Conservation (phyloP, 1,140 invertebrate species). For the Zaprionus vittiger region DNA sequence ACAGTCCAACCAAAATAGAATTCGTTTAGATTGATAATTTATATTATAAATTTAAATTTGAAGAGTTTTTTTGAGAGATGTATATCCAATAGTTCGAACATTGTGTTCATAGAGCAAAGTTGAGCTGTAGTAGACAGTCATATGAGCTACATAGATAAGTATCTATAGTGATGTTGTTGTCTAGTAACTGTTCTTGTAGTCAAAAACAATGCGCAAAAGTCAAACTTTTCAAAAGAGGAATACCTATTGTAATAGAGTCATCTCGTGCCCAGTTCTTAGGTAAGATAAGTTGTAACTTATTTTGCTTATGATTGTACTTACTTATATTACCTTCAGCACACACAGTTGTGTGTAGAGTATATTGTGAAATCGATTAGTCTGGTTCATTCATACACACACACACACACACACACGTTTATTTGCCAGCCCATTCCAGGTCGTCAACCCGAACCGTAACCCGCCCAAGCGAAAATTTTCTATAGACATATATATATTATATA, state of each 20-base stretch:
- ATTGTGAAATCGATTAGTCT: conserved; percentile 13
- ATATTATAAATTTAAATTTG: background rate
- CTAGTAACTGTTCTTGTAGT: conserved; percentile 4
- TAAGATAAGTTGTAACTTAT: background rate
- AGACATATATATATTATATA: conserved; percentile 19
- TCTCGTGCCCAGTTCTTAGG: conserved; percentile 1
- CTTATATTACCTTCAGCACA: background rate
- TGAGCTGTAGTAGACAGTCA: background rate
- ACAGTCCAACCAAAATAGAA: background rate
- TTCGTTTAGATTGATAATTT: background rate
- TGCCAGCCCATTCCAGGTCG: conserved; percentile 45
- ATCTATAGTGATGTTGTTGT: background rate
- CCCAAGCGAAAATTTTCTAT: conserved; percentile 52
- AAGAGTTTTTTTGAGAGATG: background rate
- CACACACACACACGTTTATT: conserved; percentile 11
- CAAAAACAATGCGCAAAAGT: conserved; percentile 1
- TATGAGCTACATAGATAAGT: background rate
- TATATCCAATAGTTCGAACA: conserved; percentile 1
- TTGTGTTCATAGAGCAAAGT: background rate
- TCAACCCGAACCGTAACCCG: conserved; percentile 33
- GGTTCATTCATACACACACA: conserved; percentile 21
- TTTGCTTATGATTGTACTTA: background rate
- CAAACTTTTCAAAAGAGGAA: background rate
- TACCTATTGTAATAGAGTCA: background rate
- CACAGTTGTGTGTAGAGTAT: conserved; percentile 3